Evolutionary conservation across 2,113 vertebrate species (phyloP).

Genomic region (Atlantisia rogersi): DNA sequence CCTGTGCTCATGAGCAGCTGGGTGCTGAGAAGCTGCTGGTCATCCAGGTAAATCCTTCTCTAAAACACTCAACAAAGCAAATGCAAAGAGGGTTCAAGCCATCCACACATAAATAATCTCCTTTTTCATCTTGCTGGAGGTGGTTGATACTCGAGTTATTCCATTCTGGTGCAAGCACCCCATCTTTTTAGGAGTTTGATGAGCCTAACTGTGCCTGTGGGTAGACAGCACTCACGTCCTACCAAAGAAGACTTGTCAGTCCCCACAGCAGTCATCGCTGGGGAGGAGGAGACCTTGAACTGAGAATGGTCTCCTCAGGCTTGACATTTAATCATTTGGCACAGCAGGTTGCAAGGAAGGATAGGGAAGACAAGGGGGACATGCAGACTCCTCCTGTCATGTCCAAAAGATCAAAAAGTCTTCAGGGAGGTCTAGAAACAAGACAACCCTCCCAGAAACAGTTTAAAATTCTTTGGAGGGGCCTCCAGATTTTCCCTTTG

Average conservation of each 20-base stretch:
- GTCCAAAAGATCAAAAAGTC: fast-evolving
- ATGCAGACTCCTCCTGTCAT: fast-evolving
- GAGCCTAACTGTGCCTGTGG: fast-evolving
- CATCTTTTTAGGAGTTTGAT: background rate
- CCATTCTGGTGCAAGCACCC: background rate
- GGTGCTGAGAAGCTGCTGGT: fast-evolving
- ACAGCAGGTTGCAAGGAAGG: background rate
- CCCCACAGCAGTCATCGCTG: background rate
- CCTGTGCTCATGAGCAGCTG: background rate
- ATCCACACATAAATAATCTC: too few relatives aligned
- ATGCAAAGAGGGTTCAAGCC: fast-evolving
- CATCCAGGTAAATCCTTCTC: background rate
- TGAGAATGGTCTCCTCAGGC: background rate
- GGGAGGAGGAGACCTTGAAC: background rate
- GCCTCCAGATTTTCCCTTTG: background rate
- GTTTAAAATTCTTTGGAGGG: fast-evolving
- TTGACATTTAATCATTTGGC: background rate
- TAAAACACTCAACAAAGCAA: fast-evolving
- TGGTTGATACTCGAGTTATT: fast-evolving
- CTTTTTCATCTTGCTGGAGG: background rate
- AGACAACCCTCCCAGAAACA: background rate
- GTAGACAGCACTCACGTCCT: fast-evolving
- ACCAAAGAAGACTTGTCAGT: background rate
- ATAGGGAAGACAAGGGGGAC: background rate
- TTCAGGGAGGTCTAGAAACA: background rate